Conservation (phyloP, 2,888 invertebrate genomes). For the Beris morrisii region DNA sequence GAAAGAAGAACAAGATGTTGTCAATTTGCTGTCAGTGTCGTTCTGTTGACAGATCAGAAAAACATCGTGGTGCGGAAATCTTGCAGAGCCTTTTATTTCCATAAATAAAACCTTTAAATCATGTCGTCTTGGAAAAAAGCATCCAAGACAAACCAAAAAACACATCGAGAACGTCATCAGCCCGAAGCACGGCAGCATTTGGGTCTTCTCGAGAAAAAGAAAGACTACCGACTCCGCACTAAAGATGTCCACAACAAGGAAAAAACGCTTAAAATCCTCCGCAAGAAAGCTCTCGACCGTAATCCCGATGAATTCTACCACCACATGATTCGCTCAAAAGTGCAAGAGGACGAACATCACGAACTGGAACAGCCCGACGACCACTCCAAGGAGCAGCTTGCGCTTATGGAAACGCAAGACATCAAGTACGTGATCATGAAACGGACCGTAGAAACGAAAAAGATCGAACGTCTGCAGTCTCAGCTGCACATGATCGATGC, state of each 20-base stretch:
- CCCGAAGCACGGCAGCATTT: conserved; percentile 75
- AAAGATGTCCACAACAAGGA: conserved; percentile 81
- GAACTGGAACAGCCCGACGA: conserved; percentile 71
- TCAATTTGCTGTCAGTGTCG: neutral
- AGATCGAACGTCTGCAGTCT: conserved; percentile 67
- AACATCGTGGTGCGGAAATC: conserved; percentile 5
- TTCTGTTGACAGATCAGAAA: neutral
- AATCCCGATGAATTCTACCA: conserved; percentile 99
- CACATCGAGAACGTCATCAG: conserved; percentile 83
- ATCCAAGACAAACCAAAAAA: conserved; percentile 79
- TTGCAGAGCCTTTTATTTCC: neutral
- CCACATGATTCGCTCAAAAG: conserved; percentile 91
- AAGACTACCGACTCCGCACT: conserved; percentile 80
- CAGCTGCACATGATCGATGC: conserved; percentile 81
- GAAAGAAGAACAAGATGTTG: neutral
- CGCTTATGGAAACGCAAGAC: conserved; percentile 90
- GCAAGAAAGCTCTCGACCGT: conserved; percentile 82
- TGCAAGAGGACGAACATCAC: conserved; percentile 66
- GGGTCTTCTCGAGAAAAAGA: conserved; percentile 85
- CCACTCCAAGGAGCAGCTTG: conserved; percentile 79
- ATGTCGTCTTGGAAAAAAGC: conserved; percentile 94
- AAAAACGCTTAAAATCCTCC: conserved; percentile 76
- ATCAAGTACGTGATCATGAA: conserved; percentile 87
- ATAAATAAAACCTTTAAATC: conserved; percentile 3
- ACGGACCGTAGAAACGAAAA: conserved; percentile 78